A percentile compares a stretch with the other conserved stretches of the same genome.
Evolutionary conservation across 2,888 invertebrate species (phyloP).

Genomic region (Tupiocoris notatus): DNA sequence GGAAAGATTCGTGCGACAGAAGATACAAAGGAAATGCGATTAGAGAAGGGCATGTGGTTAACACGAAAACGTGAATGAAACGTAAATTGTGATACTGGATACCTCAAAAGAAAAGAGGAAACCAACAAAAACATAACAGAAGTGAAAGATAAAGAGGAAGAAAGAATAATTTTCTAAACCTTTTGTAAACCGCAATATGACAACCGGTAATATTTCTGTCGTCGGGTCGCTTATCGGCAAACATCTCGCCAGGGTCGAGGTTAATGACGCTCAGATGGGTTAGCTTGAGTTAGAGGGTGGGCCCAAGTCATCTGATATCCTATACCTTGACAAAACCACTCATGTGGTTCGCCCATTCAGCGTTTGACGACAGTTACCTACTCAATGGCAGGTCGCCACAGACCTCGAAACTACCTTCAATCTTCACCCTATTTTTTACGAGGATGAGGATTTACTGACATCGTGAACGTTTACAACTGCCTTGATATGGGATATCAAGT

Average conservation of each 20-base stretch:
- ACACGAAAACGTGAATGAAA: no score
- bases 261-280: neutral
- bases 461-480: neutral
- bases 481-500: neutral
- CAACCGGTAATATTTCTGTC: slow-evolving; percentile 38
- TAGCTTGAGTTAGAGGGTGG: neutral
- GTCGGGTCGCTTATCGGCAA: neutral
- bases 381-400: neutral
- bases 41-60: no score
- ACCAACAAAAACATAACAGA: neutral
- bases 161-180: neutral
- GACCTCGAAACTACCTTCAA: neutral
- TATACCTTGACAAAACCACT: neutral
- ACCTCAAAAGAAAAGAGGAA: neutral
- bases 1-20: no score
- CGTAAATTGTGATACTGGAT: no score
- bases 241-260: neutral
- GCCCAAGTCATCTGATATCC: neutral
- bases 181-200: slow-evolving; percentile 24
- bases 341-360: neutral
- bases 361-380: neutral
- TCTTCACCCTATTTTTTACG: neutral
- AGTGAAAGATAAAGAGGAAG: no score
- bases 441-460: neutral
- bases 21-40: no score